Evolutionary conservation across 1,140 invertebrate species (phyloP).

Genomic region (Eumaeus atala): DNA sequence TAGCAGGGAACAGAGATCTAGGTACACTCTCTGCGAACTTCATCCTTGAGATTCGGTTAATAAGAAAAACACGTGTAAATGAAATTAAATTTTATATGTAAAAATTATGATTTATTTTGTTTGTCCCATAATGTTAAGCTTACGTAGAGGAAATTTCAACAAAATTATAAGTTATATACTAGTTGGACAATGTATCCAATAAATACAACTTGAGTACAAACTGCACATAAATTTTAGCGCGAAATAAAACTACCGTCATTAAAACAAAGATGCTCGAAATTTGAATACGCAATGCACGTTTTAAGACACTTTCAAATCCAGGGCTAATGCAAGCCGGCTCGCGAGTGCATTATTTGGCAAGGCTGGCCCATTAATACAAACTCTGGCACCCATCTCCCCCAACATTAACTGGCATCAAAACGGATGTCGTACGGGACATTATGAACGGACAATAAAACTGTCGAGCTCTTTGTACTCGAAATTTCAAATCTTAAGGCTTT

Average conservation of each 20-base stretch:
- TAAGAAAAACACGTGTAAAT: too few species aligned
- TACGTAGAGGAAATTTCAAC: too few species aligned
- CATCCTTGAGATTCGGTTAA: too few species aligned
- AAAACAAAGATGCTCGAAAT: slow-evolving; percentile 5
- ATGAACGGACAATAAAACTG: slow-evolving; percentile 62
- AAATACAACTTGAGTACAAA: too few species aligned
- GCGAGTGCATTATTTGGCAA: slow-evolving; percentile 52
- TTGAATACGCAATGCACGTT: slow-evolving; percentile 20
- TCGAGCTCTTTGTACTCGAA: slow-evolving; percentile 46
- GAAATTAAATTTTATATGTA: too few species aligned
- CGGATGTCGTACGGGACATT: slow-evolving; percentile 60
- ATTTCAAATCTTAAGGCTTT: slow-evolving; percentile 34
- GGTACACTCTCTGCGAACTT: too few species aligned
- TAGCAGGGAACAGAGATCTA: too few species aligned
- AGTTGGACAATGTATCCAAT: too few species aligned
- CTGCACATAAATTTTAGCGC: slow-evolving; percentile 9
- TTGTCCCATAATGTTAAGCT: too few species aligned
- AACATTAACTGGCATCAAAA: slow-evolving; percentile 60
- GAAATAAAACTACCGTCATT: too few species aligned
- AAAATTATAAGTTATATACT: too few species aligned
- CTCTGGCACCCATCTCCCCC: slow-evolving; percentile 48
- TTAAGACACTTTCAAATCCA: slow-evolving; percentile 33
- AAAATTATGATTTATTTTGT: too few species aligned
- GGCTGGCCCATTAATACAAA: slow-evolving; percentile 46
- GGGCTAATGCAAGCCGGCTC: slow-evolving; percentile 46